phyloP scores from a whole-genome alignment of 2,797 vertebrate genomes.

The Morus bassanus region DNA sequence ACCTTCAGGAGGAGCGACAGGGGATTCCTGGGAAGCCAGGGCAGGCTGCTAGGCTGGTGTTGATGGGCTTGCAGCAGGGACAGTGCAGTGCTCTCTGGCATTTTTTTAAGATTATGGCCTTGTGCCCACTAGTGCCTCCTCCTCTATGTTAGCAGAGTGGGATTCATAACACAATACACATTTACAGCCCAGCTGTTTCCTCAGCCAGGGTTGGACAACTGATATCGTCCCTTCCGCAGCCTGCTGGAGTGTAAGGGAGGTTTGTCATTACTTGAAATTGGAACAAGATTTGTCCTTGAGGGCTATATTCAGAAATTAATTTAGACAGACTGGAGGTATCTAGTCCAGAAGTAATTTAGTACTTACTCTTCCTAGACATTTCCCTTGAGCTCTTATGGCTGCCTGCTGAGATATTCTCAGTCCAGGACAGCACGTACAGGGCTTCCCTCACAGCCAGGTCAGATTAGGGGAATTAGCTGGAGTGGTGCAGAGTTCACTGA shows the following conservation, averaged over 20 bases:
- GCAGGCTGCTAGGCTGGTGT: not conserved
- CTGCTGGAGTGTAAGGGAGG: not conserved
- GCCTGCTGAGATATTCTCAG: not conserved
- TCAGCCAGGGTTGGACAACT: not conserved
- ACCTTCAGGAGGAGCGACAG: not conserved
- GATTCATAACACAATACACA: not conserved
- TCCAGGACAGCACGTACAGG: not conserved
- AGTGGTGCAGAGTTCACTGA: not conserved
- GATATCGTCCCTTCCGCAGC: not conserved
- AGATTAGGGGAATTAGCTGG: not conserved
- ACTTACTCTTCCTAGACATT: not conserved
- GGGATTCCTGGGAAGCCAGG: not conserved
- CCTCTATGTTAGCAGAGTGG: not conserved
- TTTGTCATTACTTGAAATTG: not conserved
- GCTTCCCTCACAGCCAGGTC: not conserved
- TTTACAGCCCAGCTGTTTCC: not conserved
- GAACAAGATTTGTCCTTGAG: slow-evolving; percentile 2
- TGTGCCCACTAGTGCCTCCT: not conserved
- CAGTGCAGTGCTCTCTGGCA: accelerated
- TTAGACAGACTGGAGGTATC: not conserved
- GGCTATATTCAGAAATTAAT: not conserved
- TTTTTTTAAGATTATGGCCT: not conserved
- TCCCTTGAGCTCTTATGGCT: not conserved
- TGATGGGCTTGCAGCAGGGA: not conserved
- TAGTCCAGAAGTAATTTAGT: not conserved